phyloP scores from a whole-genome alignment of 2,888 invertebrate species.

The Ornithoptera alexandrae region DNA sequence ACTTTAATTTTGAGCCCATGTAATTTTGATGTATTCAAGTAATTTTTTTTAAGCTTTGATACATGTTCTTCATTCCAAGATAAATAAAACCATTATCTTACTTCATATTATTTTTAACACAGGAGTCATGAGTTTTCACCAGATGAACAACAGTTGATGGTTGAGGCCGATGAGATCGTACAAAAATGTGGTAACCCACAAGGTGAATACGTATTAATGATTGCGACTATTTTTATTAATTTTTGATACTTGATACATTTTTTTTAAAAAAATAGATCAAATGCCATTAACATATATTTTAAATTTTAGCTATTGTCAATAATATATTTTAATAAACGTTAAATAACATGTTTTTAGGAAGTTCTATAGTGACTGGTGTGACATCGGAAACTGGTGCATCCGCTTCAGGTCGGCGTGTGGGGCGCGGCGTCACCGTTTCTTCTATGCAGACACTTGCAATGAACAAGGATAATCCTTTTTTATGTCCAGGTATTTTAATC shows the following conservation, averaged over 20 bases:
- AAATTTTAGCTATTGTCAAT: no score
- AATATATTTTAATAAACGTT: no score
- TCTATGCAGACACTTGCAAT: constrained; percentile 40
- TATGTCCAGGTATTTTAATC: constrained; percentile 55
- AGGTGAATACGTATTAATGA: constrained; percentile 42
- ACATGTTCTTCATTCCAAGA: no score
- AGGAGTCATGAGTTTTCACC: constrained; percentile 58
- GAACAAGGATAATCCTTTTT: constrained; percentile 52
- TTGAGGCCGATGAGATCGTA: constrained; percentile 70
- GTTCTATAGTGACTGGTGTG: constrained; percentile 34
- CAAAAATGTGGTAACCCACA: constrained; percentile 65
- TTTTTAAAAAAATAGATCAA: no score
- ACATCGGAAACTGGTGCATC: constrained; percentile 44
- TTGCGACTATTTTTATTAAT: no score
- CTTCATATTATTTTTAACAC: constrained; percentile 3
- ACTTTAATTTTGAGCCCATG: no score
- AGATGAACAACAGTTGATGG: constrained; percentile 56
- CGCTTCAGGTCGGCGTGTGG: constrained; percentile 42
- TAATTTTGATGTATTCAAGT: no score
- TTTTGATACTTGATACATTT: no score
- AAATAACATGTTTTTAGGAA: not conserved
- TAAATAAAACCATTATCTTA: no score
- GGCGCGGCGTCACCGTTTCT: constrained; percentile 65
- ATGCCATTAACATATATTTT: no score
- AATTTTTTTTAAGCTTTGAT: no score